phyloP scores from a whole-genome alignment of 2,797 vertebrate species.

The Sebastes baramenuke region DNA sequence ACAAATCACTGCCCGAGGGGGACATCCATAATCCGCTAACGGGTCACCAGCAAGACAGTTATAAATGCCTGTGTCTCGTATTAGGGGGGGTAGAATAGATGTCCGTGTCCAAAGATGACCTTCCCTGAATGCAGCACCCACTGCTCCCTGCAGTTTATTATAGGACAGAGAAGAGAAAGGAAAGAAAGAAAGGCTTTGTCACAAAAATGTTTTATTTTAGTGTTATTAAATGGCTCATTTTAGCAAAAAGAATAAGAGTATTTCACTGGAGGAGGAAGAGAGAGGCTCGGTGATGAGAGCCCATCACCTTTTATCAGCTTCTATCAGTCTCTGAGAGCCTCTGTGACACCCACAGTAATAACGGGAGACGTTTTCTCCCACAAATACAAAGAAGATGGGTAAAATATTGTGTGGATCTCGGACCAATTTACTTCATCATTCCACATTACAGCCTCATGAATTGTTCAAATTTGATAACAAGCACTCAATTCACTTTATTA shows the following conservation, averaged over 20 bases:
- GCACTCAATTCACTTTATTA: conserved; percentile 98
- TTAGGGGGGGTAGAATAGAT: conserved; percentile 74
- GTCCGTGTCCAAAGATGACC: conserved; percentile 87
- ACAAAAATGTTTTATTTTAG: conserved; percentile 28
- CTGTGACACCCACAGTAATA: conserved; percentile 84
- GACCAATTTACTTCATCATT: conserved; percentile 98
- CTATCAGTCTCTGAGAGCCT: conserved; percentile 75
- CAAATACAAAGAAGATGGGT: conserved; percentile 88
- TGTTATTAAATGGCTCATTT: conserved; percentile 35
- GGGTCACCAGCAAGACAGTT: conserved; percentile 90
- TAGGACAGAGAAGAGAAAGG: not conserved
- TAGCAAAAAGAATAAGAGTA: not conserved
- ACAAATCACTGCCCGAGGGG: conserved; percentile 94
- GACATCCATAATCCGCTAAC: conserved; percentile 95
- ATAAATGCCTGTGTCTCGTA: conserved; percentile 73
- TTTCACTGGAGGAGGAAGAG: not conserved
- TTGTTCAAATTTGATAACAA: conserved; percentile 99
- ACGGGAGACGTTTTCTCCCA: conserved; percentile 83
- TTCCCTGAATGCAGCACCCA: conserved; percentile 79
- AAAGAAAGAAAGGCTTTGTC: conserved; percentile 14
- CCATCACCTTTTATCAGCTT: conserved; percentile 83
- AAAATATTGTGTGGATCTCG: conserved; percentile 93
- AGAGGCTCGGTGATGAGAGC: conserved; percentile 66
- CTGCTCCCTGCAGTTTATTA: conserved; percentile 45
- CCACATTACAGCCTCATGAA: conserved; percentile 96